Conservation (phyloP, 35 echinoderm and acorn worm species). For the Lytechinus variegatus region DNA sequence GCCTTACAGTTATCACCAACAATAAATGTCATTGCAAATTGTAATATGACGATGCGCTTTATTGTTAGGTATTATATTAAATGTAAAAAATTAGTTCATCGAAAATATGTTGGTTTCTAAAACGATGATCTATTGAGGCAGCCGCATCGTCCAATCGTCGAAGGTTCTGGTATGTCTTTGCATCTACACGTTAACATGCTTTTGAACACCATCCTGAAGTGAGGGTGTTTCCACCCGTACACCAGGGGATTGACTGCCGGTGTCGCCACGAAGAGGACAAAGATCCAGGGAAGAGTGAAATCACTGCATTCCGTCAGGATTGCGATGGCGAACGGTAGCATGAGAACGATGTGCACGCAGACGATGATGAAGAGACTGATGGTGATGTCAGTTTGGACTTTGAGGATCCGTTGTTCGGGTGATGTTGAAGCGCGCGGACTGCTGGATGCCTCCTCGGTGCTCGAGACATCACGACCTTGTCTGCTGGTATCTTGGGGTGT, state of each 20-base stretch:
- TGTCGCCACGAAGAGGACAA: conserved; percentile 7
- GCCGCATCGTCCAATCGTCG: not conserved
- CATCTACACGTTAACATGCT: not conserved
- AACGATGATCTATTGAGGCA: not conserved
- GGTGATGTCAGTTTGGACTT: not conserved
- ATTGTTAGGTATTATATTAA: not conserved
- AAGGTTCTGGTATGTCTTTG: not conserved
- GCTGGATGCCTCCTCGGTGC: not conserved
- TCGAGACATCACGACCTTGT: not conserved
- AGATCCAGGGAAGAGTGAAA: not conserved
- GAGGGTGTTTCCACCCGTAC: conserved; percentile 30
- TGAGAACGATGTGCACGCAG: not conserved
- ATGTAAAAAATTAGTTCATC: not conserved
- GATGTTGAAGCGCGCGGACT: not conserved
- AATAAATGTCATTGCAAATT: no score
- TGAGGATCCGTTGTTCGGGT: not conserved
- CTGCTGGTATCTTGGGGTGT: not conserved
- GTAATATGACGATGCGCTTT: no score
- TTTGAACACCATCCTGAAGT: not conserved
- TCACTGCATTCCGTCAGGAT: not conserved
- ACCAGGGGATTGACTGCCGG: conserved; percentile 19
- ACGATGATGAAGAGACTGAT: not conserved
- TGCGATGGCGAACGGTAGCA: not conserved
- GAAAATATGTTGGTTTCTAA: not conserved
- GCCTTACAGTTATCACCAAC: no score